Base-by-base conservation (phyloP, 2,797 vertebrate species). In the Thamnophis elegans region DNA sequence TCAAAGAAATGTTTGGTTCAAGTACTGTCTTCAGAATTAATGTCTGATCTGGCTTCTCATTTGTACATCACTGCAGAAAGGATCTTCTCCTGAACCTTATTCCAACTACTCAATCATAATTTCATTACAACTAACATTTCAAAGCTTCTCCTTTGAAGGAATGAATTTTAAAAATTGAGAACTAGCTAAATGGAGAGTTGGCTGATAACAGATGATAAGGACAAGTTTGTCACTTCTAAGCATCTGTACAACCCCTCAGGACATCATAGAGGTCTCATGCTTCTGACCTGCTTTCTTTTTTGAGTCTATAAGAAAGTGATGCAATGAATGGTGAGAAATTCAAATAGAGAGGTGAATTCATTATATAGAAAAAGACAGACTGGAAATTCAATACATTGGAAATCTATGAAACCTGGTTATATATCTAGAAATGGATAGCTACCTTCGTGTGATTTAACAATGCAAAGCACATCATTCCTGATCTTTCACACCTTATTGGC, bases 401-500 rank as follows among this genome's bases (percentile, higher is more conserved):
- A 94, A 0, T 78, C 47, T 42, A 3, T 93, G 91, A 93, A 59
- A 91, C 89, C 87, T 85, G 92, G 55, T 86, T 94, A 82, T 86
- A 7, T 13, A 0, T 90, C 86, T 85, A 93, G 87, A 92, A 87
- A 90, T 90, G 62, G 93, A 68, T 92, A 89, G 60, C 89, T 94
- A 47, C 60, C n/a, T 93, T 86, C 85, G 88, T 94, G 92, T 96
- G 92, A 62, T 92, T 96, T 95, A 93, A 86, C 93, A 95, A 91
- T 10, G 58, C 62, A 93, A 94, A 93, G 92, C 92, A 93, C 96
- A 96, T 96, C 59, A 93, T 78, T 82, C 89, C 18, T 78, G 89
- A 85, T 92, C 87, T 95, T 95, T 94, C 90, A 89, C 87, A 91
- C 89, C 88, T 94, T 92, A 94, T 96, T 93, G 95, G 87, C 92